Evolutionary conservation across 2,888 invertebrate species (phyloP).

Genomic region (Nyleta sp.): DNA sequence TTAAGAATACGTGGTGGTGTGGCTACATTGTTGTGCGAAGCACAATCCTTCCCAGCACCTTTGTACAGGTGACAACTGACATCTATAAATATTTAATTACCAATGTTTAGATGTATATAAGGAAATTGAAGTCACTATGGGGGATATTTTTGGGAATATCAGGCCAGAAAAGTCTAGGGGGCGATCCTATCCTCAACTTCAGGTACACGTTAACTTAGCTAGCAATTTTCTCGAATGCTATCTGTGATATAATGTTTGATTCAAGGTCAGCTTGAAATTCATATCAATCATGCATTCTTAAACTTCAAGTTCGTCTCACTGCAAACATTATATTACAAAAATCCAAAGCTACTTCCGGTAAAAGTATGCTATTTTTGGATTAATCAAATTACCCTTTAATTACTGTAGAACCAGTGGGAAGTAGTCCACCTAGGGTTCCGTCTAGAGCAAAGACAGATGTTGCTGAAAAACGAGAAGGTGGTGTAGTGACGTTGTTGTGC

Average conservation of each 20-base stretch:
- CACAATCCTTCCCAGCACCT: slow-evolving; percentile 88
- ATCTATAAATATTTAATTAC: background rate
- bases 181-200: slow-evolving; percentile 87
- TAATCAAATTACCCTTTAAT: slow-evolving; percentile 13
- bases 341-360: too few relatives aligned
- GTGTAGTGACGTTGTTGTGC: slow-evolving; percentile 86
- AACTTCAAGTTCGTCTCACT: too few relatives aligned
- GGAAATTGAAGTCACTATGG: slow-evolving; percentile 79
- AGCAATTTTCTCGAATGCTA: too few relatives aligned
- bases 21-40: slow-evolving; percentile 84
- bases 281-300: too few relatives aligned
- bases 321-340: too few relatives aligned
- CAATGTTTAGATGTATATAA: too few relatives aligned
- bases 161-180: too few relatives aligned
- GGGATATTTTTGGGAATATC: too few relatives aligned
- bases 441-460: slow-evolving; percentile 85
- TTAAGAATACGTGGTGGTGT: slow-evolving; percentile 69
- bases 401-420: slow-evolving; percentile 84
- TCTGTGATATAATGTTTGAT: too few relatives aligned
- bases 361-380: too few relatives aligned
- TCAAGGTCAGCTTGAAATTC: too few relatives aligned
- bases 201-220: slow-evolving; percentile 17
- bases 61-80: slow-evolving; percentile 82
- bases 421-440: slow-evolving; percentile 85
- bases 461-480: slow-evolving; percentile 82